Base-by-base conservation (phyloP, 2,113 vertebrate species). In the Dascyllus trimaculatus region DNA sequence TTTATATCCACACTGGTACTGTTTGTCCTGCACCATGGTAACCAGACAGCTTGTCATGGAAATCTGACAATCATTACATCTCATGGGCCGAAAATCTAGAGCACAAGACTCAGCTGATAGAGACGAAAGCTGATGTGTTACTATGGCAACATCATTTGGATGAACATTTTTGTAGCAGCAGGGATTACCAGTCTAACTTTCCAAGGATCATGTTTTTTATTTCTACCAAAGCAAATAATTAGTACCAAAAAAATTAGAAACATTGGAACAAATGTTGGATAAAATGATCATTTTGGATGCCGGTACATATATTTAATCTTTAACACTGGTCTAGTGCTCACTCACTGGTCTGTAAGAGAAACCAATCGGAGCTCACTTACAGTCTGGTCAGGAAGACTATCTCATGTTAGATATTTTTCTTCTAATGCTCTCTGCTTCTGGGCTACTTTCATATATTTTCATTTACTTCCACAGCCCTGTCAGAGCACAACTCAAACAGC, bases 121-220 rank as follows among this genome's bases (percentile, higher is more conserved):
- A 64, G 60, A 74, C 51, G 56, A 65, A 77, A 85, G 61, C 71
- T 70, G 81, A 78, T 81, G 77, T 88, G 86, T 91, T 88, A 54
- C 86, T 82, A 85, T 90, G 82, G 82, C 78, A 90, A 89, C 75
- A 58, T 85, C 57, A 71, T 69, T 81, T 78, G 60, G 56, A 72
- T 46, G 70, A 84, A 38, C 70, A 59, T 75, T 62, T 62, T 65
- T 66, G 68, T 65, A 71, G 74, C 60, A 71, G 60, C 75, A 52
- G 46, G 29, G 52, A 63, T 69, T 77, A 80, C 60, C 53, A 45
- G 63, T 51, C 21, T 13, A 62, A 64, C 53, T 85, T 82, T 48
- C 29, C 14, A 22, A 24, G 53, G 59, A 73, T 71, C 51, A 38
- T 38, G 15, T 15, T 13, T 21, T 57, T 49, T 45, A 21, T 32